Conservation (phyloP, 2,113 vertebrate species). For the Guaruba guarouba region DNA sequence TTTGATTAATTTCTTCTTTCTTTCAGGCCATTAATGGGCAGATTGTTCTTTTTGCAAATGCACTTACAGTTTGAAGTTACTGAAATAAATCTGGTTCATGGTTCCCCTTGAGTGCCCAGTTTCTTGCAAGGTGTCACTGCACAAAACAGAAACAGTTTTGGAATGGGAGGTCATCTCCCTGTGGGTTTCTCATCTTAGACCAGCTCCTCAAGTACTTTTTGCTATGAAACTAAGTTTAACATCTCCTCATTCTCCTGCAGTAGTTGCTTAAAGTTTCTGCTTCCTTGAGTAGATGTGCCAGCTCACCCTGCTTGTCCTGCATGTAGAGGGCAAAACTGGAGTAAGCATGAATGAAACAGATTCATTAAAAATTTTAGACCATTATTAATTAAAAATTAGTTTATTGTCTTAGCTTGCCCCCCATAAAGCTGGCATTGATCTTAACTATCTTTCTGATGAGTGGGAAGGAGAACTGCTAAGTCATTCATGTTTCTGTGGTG, state of each 20-base stretch:
- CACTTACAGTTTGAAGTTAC: constrained; percentile 23
- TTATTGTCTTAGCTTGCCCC: not conserved
- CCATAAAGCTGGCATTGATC: not conserved
- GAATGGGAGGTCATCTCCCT: not conserved
- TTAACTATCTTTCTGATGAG: not conserved
- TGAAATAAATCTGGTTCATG: constrained; percentile 30
- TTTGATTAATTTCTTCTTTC: constrained; percentile 48
- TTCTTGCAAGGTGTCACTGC: not conserved
- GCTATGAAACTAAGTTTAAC: not conserved
- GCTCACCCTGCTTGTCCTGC: not conserved
- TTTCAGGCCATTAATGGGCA: constrained; percentile 18
- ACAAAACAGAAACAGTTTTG: not conserved
- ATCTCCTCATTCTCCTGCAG: not conserved
- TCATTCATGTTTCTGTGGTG: not conserved
- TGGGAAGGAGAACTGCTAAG: not conserved
- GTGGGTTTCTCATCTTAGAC: not conserved
- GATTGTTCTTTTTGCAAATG: not conserved
- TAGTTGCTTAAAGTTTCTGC: not conserved
- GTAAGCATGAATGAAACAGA: not conserved
- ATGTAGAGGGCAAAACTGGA: not conserved
- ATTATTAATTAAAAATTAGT: constrained; percentile 16
- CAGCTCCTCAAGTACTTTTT: not conserved
- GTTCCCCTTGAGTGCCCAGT: not conserved
- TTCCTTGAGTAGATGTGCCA: not conserved
- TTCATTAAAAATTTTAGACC: not conserved